phyloP scores from a whole-genome alignment of 2,113 vertebrate species.

The Gambusia affinis region DNA sequence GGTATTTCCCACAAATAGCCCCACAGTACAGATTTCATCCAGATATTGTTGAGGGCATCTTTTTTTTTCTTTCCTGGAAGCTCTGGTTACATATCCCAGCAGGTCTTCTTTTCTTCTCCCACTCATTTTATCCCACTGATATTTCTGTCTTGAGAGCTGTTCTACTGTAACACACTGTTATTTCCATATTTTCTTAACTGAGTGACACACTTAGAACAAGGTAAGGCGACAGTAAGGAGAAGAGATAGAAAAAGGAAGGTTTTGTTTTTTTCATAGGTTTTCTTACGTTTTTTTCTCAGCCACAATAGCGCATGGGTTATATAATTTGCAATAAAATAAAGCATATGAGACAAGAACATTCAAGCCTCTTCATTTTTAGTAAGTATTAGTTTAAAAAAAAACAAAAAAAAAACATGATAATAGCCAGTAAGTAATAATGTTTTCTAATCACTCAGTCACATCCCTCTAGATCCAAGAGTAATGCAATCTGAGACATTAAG shows the following conservation, averaged over 20 bases:
- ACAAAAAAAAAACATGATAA: no score
- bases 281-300: background rate
- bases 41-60: background rate
- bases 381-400: no score
- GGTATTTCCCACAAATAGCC: background rate
- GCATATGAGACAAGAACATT: background rate
- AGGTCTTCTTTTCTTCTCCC: slow-evolving; percentile 26
- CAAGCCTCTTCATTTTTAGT: no score
- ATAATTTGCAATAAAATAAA: background rate
- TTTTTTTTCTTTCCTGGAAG: slow-evolving; percentile 1
- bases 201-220: slow-evolving; percentile 24
- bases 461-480: slow-evolving; percentile 14
- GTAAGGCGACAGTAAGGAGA: background rate
- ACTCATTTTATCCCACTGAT: slow-evolving; percentile 22
- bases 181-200: background rate
- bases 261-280: no score
- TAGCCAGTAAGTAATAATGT: no score
- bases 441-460: background rate
- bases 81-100: slow-evolving; percentile 13
- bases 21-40: background rate
- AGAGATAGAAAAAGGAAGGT: slow-evolving; percentile 5
- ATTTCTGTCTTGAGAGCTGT: slow-evolving; percentile 8
- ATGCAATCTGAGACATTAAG: slow-evolving; percentile 5
- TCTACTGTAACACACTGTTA: slow-evolving; percentile 9
- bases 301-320: background rate